phyloP scores from a whole-genome alignment of 2,113 vertebrate genomes.

The Mobula birostris region DNA sequence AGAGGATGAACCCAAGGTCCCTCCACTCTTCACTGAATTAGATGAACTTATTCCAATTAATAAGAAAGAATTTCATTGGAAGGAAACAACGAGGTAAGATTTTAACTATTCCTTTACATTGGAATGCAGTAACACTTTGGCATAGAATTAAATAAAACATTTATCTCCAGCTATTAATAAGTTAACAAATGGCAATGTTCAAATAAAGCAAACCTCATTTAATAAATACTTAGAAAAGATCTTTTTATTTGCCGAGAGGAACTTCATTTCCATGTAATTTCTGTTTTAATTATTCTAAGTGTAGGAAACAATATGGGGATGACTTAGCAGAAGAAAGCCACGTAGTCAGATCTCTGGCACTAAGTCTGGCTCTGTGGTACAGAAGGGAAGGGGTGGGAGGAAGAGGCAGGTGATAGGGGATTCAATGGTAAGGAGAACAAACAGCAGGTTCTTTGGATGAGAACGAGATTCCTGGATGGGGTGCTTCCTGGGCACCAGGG shows the following conservation, averaged over 20 bases:
- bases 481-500: too few relatives aligned
- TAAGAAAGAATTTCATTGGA: conserved; percentile 50
- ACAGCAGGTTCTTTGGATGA: too few relatives aligned
- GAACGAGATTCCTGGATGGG: too few relatives aligned
- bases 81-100: conserved; percentile 60
- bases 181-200: neutral
- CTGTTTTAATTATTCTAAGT: neutral
- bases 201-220: neutral
- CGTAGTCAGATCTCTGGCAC: too few relatives aligned
- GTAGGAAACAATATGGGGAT: neutral
- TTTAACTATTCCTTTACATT: neutral
- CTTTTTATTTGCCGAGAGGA: neutral
- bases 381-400: too few relatives aligned
- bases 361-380: too few relatives aligned
- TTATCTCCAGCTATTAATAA: neutral
- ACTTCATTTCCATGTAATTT: neutral
- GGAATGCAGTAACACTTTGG: neutral
- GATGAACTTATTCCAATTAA: conserved; percentile 57
- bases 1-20: conserved; percentile 38
- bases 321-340: too few relatives aligned
- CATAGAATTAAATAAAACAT: neutral
- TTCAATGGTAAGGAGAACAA: too few relatives aligned
- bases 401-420: too few relatives aligned
- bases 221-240: neutral
- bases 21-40: conserved; percentile 60